A percentile compares a stretch with the other conserved stretches of the same genome.
Evolutionary conservation across 2,797 vertebrate species (phyloP).

Genomic region (Platalea minor): DNA sequence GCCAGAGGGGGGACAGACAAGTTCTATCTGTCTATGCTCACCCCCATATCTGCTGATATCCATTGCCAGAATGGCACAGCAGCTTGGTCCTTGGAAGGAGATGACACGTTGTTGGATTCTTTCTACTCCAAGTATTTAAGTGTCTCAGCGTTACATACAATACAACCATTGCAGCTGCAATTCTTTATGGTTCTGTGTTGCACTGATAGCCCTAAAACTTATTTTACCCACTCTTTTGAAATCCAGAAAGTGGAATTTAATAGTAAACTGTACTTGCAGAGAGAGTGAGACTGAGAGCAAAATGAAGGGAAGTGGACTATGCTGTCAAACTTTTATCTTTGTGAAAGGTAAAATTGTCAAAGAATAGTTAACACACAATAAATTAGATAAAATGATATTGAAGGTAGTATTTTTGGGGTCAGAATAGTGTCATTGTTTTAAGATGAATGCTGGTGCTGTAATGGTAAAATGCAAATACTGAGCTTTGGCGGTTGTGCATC

Average conservation of each 20-base stretch:
- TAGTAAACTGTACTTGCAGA: background rate
- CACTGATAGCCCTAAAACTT: background rate
- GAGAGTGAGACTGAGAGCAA: background rate
- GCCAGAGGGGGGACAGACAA: background rate
- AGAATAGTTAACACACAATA: background rate
- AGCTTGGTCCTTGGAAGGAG: background rate
- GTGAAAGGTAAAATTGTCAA: background rate
- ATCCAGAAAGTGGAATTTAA: background rate
- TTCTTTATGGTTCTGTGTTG: background rate
- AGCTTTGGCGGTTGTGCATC: background rate
- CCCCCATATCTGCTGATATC: background rate
- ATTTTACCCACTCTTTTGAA: background rate
- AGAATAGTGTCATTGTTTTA: background rate
- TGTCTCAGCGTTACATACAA: background rate
- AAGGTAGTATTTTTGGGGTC: background rate
- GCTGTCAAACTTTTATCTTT: background rate
- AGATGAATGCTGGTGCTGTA: accelerated
- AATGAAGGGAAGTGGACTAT: background rate
- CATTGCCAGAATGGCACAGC: background rate
- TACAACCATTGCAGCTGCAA: background rate
- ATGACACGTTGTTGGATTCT: background rate
- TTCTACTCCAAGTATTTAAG: background rate
- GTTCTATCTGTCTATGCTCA: background rate
- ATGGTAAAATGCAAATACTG: background rate
- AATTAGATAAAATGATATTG: background rate